Conservation (phyloP, 1,140 invertebrate species). For the Oreohelix idahoensis region DNA sequence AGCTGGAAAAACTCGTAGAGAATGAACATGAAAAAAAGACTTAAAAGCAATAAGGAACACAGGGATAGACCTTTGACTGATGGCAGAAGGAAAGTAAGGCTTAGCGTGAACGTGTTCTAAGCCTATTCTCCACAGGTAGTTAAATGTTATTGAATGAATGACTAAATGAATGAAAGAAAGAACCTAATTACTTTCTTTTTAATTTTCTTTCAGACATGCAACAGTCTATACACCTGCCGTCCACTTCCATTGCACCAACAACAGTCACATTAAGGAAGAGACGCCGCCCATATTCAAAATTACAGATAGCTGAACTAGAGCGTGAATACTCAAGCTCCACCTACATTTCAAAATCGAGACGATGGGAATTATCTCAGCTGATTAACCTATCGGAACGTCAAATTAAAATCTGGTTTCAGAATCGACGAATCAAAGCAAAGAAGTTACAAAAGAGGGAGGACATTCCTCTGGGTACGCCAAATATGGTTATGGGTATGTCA, state of each 20-base stretch:
- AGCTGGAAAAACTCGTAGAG: too few species aligned
- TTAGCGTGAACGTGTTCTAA: too few species aligned
- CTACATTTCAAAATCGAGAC: conserved; percentile 93
- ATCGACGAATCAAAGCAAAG: conserved; percentile 97
- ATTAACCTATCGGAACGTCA: conserved; percentile 95
- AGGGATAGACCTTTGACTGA: too few species aligned
- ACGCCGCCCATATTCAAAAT: conserved; percentile 94
- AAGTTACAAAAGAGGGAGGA: conserved; percentile 65
- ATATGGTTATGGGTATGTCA: not conserved
- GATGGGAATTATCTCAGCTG: conserved; percentile 93
- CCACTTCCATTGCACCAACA: conserved; percentile 64
- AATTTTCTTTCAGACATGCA: conserved; percentile 58
- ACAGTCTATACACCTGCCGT: conserved; percentile 65
- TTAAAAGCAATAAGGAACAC: too few species aligned
- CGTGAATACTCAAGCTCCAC: conserved; percentile 96
- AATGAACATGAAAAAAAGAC: too few species aligned
- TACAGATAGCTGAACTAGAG: conserved; percentile 94
- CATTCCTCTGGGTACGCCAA: conserved; percentile 10
- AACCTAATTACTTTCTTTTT: too few species aligned
- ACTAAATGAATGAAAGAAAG: too few species aligned
- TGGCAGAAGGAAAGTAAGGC: too few species aligned
- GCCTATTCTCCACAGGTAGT: not conserved
- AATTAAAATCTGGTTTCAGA: conserved; percentile 97
- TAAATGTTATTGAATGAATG: not conserved
- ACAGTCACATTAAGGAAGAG: conserved; percentile 78